phyloP scores from a whole-genome alignment of 2,888 invertebrate species.

The Cecidostiba fungosa region DNA sequence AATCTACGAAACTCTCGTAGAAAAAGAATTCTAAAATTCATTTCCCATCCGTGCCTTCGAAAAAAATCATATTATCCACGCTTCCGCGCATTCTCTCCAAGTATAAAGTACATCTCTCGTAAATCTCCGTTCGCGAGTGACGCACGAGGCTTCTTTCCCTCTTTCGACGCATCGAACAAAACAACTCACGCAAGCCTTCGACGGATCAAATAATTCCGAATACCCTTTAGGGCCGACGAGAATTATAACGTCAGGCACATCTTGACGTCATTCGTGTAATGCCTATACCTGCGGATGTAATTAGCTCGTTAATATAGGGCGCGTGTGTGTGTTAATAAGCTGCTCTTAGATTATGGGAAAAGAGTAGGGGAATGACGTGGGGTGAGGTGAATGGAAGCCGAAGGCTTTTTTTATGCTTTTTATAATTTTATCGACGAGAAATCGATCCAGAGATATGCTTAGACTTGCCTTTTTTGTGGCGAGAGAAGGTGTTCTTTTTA shows the following conservation, averaged over 20 bases:
- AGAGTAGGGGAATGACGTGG: not conserved
- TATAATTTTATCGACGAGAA: not conserved
- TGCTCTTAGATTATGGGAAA: not conserved
- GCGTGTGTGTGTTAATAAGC: not conserved
- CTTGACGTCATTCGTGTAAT: not conserved
- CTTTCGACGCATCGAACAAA: not conserved
- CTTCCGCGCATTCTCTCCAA: not conserved
- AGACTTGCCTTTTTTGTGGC: not conserved
- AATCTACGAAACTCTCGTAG: too few relatives aligned
- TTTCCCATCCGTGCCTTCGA: not conserved
- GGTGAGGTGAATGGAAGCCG: not conserved
- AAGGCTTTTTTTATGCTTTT: not conserved
- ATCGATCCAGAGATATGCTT: not conserved
- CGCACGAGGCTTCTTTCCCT: not conserved
- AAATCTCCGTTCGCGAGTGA: not conserved
- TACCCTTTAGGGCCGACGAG: too few relatives aligned
- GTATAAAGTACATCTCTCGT: not conserved
- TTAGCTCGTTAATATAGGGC: not conserved
- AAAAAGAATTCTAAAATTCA: not conserved
- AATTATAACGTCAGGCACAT: not conserved
- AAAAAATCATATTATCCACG: not conserved
- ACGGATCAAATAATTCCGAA: too few relatives aligned
- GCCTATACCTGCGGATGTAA: not conserved
- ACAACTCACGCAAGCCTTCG: not conserved
- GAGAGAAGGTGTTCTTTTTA: not conserved